These are phyloP conservation scores for Eleginops maclovinus DNA, from an alignment of 2,113 vertebrate species.

Conservation along the genomic window DNA sequence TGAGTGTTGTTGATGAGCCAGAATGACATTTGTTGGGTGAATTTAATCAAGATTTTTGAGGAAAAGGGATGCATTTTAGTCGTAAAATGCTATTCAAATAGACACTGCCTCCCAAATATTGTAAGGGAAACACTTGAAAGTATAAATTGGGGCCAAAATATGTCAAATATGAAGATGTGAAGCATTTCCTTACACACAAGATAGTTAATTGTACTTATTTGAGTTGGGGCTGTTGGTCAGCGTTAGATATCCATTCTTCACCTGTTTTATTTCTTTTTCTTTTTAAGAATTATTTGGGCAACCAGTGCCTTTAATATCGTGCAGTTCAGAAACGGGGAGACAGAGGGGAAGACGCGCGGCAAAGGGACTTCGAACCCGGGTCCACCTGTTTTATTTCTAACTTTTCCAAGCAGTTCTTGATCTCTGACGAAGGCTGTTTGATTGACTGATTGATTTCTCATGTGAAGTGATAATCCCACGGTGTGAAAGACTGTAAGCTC, in stretches of 20 bases:
- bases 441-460: conserved; percentile 6
- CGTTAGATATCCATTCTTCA: too few relatives aligned
- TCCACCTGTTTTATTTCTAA: neutral
- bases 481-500: conserved; percentile 32
- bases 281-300: too few relatives aligned
- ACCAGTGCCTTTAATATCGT: too few relatives aligned
- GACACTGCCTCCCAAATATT: neutral
- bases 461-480: neutral
- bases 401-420: neutral
- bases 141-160: neutral
- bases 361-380: too few relatives aligned
- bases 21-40: neutral
- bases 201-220: neutral
- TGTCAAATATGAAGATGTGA: too few relatives aligned
- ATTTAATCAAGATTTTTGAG: neutral
- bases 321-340: too few relatives aligned
- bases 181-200: neutral
- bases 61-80: neutral
- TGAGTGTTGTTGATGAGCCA: neutral
- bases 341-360: too few relatives aligned
- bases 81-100: neutral
- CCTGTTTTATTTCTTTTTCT: too few relatives aligned
- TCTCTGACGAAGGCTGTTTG: neutral
- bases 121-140: neutral
- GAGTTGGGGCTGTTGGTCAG: too few relatives aligned